Evolutionary conservation across 2,113 vertebrate species (phyloP), one percentile per base, ranked within the genome.

Genomic region (Hippolais icterina): DNA sequence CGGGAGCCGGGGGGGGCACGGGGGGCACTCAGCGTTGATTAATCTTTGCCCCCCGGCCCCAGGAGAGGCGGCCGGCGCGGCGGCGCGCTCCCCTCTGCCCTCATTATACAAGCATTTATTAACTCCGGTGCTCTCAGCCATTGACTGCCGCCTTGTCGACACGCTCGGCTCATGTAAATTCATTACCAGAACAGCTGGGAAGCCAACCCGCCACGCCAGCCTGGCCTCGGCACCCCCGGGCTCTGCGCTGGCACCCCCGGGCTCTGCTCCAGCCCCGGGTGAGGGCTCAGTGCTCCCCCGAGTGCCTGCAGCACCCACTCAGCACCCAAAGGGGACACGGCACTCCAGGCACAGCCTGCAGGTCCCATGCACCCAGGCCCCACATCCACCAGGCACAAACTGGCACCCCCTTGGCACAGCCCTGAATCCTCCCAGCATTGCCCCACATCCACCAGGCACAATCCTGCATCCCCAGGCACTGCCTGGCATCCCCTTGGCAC

Each of bases 171-270:
- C 96, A 74, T 96, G 95, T 95, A 94, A 97, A 97, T 97, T 97
- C 96, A 98, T 97, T 96, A 97, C 72, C 77, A 31, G 68, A 96
- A 90, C 97, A 97, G 97, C 97, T 97, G 97, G 97, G 96, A 96
- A 93, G 70, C 86, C 75, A 93, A 94, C 54, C 71, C 44, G 4
- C 59, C 14, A 20, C 18, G 70, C 56, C 57, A 75, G 88, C 87
- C 64, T 0, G 57, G 72, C 52, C 74, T 5, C 47, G 57, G 57
- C 54, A 65, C 35, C 87, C 35, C 69, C 63, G 23, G 77, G 76
- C 46, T 59, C n/a, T 4, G 47, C 18, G 3, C 31, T 27, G 60
- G 86, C 77, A 79, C 88, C 71, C 77, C 50, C 19, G 0, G 35
- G 84, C 68, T 76, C 33, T 3, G 52, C 47, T 54, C 31, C 39